These are phyloP conservation scores for Diplazon laetatorius DNA, from an alignment of 2,888 invertebrate species.

Conservation along the genomic window DNA sequence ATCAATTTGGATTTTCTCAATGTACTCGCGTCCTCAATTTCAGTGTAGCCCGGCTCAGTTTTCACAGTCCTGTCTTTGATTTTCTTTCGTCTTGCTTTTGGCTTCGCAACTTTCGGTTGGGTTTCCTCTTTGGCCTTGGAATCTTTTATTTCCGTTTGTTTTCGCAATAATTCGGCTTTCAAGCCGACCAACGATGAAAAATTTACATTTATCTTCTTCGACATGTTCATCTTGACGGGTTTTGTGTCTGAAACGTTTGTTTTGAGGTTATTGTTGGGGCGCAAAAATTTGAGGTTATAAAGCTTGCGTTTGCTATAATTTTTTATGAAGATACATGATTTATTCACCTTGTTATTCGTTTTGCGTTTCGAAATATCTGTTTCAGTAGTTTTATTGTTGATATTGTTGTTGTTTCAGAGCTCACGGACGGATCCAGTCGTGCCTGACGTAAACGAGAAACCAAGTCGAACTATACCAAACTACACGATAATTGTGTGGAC, in stretches of 20 bases:
- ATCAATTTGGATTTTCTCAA: slow-evolving; percentile 81
- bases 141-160: slow-evolving; percentile 91
- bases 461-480: neutral
- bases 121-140: slow-evolving; percentile 85
- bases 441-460: neutral
- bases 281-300: slow-evolving; percentile 52
- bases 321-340: neutral
- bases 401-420: slow-evolving; percentile 9
- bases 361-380: neutral
- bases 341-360: neutral
- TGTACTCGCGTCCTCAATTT: slow-evolving; percentile 74
- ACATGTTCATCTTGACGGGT: slow-evolving; percentile 75
- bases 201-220: slow-evolving; percentile 79
- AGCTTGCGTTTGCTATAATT: too few relatives aligned
- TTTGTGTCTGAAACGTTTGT: neutral
- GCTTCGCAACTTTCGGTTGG: slow-evolving; percentile 63
- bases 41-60: slow-evolving; percentile 70
- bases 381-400: neutral
- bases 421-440: neutral
- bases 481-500: neutral
- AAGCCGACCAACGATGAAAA: slow-evolving; percentile 87
- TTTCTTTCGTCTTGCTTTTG: slow-evolving; percentile 80
- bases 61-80: slow-evolving; percentile 75
- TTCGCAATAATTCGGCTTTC: slow-evolving; percentile 94
- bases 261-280: neutral